Conservation (phyloP, 2,888 invertebrate species). For the Gastrophysa polygoni region DNA sequence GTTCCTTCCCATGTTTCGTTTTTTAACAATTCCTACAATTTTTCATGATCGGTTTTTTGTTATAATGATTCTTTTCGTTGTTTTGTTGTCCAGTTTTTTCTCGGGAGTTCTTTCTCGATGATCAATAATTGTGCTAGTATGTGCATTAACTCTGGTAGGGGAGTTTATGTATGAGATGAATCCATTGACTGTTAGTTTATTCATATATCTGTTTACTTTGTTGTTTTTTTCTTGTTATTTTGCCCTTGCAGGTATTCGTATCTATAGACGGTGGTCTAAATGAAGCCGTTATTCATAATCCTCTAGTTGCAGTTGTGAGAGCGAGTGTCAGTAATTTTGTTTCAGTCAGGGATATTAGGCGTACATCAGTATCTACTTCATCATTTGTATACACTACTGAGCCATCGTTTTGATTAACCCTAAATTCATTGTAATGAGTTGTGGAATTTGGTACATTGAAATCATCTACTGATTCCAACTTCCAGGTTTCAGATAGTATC, state of each 20-base stretch:
- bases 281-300: not conserved
- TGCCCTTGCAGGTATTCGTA: not conserved
- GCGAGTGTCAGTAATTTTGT: not conserved
- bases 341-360: not conserved
- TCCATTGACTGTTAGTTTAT: not conserved
- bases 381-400: not conserved
- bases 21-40: not conserved
- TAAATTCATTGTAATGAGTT: not conserved
- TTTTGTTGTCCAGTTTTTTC: not conserved
- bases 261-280: conserved; percentile 6
- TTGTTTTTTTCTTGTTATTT: not conserved
- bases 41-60: conserved; percentile 1
- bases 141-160: not conserved
- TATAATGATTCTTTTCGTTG: not conserved
- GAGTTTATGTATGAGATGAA: not conserved
- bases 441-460: not conserved
- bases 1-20: not conserved
- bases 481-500: conserved; percentile 5
- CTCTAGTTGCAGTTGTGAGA: not conserved
- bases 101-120: not conserved
- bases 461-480: not conserved
- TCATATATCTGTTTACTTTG: not conserved
- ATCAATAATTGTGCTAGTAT: not conserved
- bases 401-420: not conserved
- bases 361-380: not conserved